Evolutionary conservation across 2,113 vertebrate genomes (phyloP).

Genomic region (Bufo bufo): DNA sequence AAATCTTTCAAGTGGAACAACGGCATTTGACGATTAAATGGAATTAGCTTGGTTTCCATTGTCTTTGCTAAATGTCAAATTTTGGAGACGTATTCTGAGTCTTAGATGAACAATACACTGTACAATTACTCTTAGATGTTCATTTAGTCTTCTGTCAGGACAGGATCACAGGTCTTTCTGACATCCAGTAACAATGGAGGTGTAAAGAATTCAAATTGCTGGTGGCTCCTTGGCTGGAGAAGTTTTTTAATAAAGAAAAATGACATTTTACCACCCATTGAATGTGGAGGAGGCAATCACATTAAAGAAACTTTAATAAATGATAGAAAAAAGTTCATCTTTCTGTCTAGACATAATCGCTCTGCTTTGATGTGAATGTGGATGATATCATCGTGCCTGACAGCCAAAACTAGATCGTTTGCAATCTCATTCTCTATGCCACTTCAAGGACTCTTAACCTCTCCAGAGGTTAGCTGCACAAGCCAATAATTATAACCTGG

Average conservation of each 20-base stretch:
- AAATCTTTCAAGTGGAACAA: slow-evolving; percentile 19
- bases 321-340: slow-evolving; percentile 28
- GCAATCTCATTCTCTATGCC: slow-evolving; percentile 40
- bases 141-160: slow-evolving; percentile 31
- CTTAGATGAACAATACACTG: slow-evolving; percentile 13
- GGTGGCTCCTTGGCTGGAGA: slow-evolving; percentile 38
- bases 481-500: slow-evolving; percentile 52
- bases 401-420: slow-evolving; percentile 48
- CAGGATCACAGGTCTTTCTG: not conserved
- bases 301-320: slow-evolving; percentile 47
- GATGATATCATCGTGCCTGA: slow-evolving; percentile 55
- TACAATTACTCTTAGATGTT: slow-evolving; percentile 14
- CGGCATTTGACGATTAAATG: slow-evolving; percentile 13
- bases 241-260: slow-evolving; percentile 44
- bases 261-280: slow-evolving; percentile 33
- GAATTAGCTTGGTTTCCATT: not conserved
- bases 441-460: slow-evolving; percentile 54
- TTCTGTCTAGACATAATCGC: not conserved
- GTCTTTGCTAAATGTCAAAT: slow-evolving; percentile 24
- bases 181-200: slow-evolving; percentile 31
- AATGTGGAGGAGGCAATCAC: slow-evolving; percentile 2
- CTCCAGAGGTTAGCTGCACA: slow-evolving; percentile 40
- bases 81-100: slow-evolving; percentile 20
- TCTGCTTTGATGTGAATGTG: not conserved
- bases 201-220: slow-evolving; percentile 40